phyloP scores from a whole-genome alignment of 2,797 vertebrate species.

The Coregonus ussuriensis region DNA sequence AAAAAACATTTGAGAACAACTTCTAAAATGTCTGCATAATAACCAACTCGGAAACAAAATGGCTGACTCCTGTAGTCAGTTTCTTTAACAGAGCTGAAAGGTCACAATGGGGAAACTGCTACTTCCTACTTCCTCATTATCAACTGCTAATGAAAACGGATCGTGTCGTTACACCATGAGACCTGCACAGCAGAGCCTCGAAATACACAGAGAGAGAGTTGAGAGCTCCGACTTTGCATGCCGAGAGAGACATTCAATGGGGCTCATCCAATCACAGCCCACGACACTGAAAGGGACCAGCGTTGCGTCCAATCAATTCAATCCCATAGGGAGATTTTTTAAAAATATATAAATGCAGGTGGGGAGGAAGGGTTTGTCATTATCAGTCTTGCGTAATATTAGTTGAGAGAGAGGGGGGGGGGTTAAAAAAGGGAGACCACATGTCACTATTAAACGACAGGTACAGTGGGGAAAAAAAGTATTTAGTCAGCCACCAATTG shows the following conservation, averaged over 20 bases:
- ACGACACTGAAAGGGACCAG: constrained; percentile 4
- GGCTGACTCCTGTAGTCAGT: constrained; percentile 8
- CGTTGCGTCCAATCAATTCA: not conserved
- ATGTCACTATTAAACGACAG: constrained; percentile 30
- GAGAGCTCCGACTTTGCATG: not conserved
- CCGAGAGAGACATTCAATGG: not conserved
- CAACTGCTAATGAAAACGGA: constrained; percentile 12
- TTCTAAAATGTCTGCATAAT: constrained; percentile 23
- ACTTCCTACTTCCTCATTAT: constrained; percentile 22
- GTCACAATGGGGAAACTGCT: constrained; percentile 11
- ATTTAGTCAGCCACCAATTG: too few relatives aligned
- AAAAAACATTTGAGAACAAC: not conserved
- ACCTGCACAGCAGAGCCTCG: not conserved
- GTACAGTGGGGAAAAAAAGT: too few relatives aligned
- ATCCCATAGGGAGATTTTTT: not conserved
- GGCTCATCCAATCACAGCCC: constrained; percentile 23
- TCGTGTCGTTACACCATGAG: not conserved
- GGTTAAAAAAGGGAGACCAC: constrained; percentile 11
- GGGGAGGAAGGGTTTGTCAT: constrained; percentile 7
- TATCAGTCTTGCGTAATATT: constrained; percentile 55
- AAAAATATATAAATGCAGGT: not conserved
- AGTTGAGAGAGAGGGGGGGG: constrained; percentile 28
- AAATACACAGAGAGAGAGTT: not conserved
- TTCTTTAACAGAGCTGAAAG: constrained; percentile 3
- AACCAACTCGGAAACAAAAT: constrained; percentile 21